Percentiles rank a stretch among this genome's conserved stretches.
These are phyloP conservation scores for Epirrhoe tristata DNA, from an alignment of 2,888 invertebrate species.

Conservation along the genomic window DNA sequence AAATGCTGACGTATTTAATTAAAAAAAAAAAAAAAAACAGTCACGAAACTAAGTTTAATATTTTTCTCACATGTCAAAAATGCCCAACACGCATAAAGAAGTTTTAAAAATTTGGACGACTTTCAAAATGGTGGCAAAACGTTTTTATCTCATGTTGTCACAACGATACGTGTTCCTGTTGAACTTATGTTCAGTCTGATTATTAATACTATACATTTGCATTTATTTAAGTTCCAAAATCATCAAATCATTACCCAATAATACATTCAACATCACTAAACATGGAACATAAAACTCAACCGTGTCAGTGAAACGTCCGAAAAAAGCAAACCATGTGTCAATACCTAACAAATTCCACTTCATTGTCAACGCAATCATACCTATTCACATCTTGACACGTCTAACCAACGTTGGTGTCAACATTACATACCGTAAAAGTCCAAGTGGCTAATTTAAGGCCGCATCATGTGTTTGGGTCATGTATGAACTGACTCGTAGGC, in stretches of 20 bases:
- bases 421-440: conserved; percentile 72
- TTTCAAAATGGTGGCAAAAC: no score
- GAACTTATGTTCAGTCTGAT: no score
- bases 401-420: conserved; percentile 56
- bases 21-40: no score
- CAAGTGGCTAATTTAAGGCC: conserved; percentile 69
- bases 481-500: conserved; percentile 69
- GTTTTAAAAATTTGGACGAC: no score
- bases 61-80: no score
- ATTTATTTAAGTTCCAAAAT: no score
- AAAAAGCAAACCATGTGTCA: conserved; percentile 10
- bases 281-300: background rate
- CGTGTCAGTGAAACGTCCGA: background rate
- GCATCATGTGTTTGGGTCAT: conserved; percentile 66
- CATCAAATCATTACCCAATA: background rate
- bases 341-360: conserved; percentile 17
- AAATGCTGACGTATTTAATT: no score
- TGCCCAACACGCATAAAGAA: no score
- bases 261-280: background rate
- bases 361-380: conserved; percentile 58
- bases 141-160: no score
- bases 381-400: conserved; percentile 59
- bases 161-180: no score
- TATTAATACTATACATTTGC: no score
- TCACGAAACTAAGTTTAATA: no score